These are phyloP conservation scores for Mythimna loreyi DNA, from an alignment of 2,888 invertebrate genomes.

Conservation along the genomic window DNA sequence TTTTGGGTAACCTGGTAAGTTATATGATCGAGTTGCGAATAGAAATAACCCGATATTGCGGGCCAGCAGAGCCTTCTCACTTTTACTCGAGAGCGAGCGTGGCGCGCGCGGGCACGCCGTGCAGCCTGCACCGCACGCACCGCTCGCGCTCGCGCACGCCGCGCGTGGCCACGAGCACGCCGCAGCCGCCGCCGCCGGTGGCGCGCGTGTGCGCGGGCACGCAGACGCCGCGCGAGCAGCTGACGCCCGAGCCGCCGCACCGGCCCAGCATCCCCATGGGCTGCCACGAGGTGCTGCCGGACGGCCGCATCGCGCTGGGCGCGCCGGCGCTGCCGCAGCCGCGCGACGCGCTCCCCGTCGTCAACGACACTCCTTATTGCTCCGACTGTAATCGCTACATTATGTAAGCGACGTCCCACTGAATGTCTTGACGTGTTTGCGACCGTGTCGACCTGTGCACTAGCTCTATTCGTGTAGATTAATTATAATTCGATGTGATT, in stretches of 20 bases:
- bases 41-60: constrained; percentile 80
- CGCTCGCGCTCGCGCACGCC: constrained; percentile 85
- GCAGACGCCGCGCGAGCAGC: constrained; percentile 77
- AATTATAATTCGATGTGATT: constrained; percentile 74
- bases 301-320: constrained; percentile 88
- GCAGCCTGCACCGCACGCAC: constrained; percentile 90
- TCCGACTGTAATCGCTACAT: constrained; percentile 96
- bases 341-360: constrained; percentile 81
- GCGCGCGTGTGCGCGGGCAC: constrained; percentile 84
- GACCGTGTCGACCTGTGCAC: constrained; percentile 89
- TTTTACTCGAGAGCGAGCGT: constrained; percentile 95
- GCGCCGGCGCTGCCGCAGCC: constrained; percentile 74
- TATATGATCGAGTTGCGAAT: constrained; percentile 63
- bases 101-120: constrained; percentile 93
- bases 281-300: constrained; percentile 88
- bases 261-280: constrained; percentile 90
- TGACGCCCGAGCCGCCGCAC: constrained; percentile 81
- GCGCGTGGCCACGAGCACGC: constrained; percentile 84
- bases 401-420: constrained; percentile 93
- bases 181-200: constrained; percentile 71
- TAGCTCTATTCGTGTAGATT: constrained; percentile 80
- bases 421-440: constrained; percentile 89
- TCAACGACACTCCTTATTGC: constrained; percentile 93
- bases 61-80: constrained; percentile 89
- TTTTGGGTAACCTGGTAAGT: constrained; percentile 44